These are phyloP conservation scores for Tachina lurida DNA, from an alignment of 2,888 invertebrate genomes.

Conservation along the genomic window DNA sequence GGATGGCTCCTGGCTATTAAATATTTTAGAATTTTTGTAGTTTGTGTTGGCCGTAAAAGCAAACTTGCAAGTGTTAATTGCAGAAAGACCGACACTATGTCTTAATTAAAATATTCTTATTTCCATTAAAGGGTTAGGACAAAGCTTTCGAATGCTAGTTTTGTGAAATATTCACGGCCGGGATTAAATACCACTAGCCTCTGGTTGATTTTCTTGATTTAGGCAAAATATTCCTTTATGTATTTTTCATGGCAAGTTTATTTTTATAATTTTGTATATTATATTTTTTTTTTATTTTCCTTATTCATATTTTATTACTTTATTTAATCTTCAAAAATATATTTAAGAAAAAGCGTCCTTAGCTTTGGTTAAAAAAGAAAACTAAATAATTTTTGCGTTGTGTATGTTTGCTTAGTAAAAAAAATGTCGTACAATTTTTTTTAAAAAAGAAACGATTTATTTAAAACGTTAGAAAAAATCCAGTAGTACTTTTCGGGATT, in stretches of 20 bases:
- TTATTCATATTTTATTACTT: neutral
- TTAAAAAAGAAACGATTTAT: neutral
- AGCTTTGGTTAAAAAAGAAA: neutral
- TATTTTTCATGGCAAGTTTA: neutral
- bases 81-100: too few species aligned
- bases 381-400: neutral
- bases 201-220: too few species aligned
- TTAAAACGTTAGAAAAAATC: constrained; percentile 29
- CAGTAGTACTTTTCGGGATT: constrained; percentile 31
- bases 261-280: neutral
- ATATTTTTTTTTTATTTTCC: neutral
- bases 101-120: neutral
- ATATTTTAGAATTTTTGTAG: too few species aligned
- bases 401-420: neutral
- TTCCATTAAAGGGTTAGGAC: too few species aligned
- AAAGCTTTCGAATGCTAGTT: neutral
- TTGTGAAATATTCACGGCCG: neutral
- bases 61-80: too few species aligned
- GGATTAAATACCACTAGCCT: too few species aligned
- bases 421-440: neutral
- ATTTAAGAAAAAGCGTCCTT: constrained; percentile 16
- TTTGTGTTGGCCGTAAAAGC: too few species aligned
- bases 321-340: constrained; percentile 33
- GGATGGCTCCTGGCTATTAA: too few species aligned
- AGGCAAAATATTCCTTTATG: neutral